Percentiles rank a stretch among this genome's conserved stretches.
Evolutionary conservation across 2,113 vertebrate genomes (phyloP).

Genomic region (Acanthochromis polyacanthus): DNA sequence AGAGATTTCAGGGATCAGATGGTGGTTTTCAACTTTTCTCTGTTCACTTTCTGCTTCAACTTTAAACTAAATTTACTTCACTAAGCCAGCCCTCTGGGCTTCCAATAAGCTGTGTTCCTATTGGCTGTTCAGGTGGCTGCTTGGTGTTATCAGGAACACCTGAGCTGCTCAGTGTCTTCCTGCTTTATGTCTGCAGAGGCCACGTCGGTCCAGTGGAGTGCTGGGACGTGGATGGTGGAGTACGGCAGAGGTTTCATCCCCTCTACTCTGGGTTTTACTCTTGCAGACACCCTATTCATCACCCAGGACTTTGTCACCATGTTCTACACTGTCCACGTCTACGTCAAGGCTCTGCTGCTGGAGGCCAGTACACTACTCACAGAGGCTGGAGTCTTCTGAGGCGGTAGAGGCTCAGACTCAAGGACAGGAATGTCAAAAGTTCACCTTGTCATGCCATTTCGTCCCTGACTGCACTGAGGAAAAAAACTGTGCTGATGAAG

Average conservation of each 20-base stretch:
- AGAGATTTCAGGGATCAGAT: no score
- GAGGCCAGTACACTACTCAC: conserved; percentile 91
- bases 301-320: conserved; percentile 96
- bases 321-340: conserved; percentile 91
- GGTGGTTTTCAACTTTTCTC: no score
- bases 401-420: conserved; percentile 1
- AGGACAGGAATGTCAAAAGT: conserved; percentile 20
- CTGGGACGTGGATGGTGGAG: conserved; percentile 98
- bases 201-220: conserved; percentile 93
- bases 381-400: conserved; percentile 85
- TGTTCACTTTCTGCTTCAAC: no score
- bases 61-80: no score
- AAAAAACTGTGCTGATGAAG: no score
- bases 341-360: conserved; percentile 89
- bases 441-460: conserved; percentile 2
- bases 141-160: no score
- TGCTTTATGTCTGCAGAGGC: no score
- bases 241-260: conserved; percentile 96
- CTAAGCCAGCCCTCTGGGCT: no score
- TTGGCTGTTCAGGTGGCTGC: no score
- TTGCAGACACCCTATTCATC: conserved; percentile 95
- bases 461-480: neutral
- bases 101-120: no score
- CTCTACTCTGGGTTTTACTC: conserved; percentile 90
- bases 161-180: no score